phyloP scores from a whole-genome alignment of 2,888 invertebrate genomes.

The Macrosiphum euphorbiae region DNA sequence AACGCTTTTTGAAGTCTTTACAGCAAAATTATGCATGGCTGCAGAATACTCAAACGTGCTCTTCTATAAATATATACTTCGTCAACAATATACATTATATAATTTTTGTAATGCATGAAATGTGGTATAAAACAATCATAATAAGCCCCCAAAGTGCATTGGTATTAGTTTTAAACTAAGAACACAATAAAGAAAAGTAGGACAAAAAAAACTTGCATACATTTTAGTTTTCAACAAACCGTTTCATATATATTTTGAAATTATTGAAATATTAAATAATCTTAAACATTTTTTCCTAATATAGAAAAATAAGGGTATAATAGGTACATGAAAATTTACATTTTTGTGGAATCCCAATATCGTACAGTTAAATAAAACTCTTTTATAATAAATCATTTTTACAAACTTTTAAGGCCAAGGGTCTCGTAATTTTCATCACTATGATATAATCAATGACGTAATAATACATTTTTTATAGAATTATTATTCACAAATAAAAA shows the following conservation, averaged over 20 bases:
- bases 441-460: neutral
- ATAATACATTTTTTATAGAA: neutral
- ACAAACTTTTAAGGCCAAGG: neutral
- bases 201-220: neutral
- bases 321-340: neutral
- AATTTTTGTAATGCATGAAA: neutral
- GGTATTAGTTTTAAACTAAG: slow-evolving; percentile 18
- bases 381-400: neutral
- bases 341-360: neutral
- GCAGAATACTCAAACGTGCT: slow-evolving; percentile 6
- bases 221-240: neutral
- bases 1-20: neutral
- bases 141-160: neutral
- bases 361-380: neutral
- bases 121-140: neutral
- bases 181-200: neutral
- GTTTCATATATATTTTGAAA: neutral
- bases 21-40: neutral
- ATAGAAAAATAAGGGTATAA: neutral
- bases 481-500: neutral
- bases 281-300: neutral
- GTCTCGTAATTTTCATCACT: neutral
- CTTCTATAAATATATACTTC: slow-evolving; percentile 7
- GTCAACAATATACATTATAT: neutral
- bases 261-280: neutral